Conservation (phyloP, 2,888 invertebrate species). For the Peribatodes rhomboidaria region DNA sequence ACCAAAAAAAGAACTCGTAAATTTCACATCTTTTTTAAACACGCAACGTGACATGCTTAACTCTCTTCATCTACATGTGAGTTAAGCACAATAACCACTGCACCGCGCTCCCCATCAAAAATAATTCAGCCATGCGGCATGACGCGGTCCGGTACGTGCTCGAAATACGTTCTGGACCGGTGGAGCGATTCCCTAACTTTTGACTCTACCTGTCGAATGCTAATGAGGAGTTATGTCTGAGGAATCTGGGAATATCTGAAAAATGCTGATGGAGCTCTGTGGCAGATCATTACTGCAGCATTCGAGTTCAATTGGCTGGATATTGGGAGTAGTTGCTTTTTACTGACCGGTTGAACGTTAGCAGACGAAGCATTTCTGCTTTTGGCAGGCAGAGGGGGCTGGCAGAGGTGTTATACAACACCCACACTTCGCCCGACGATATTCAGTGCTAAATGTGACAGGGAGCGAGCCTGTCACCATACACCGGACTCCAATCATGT, state of each 20-base stretch:
- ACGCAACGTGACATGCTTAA: too few relatives aligned
- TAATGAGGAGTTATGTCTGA: constrained; percentile 65
- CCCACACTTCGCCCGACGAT: too few relatives aligned
- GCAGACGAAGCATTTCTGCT: too few relatives aligned
- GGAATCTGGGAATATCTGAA: constrained; percentile 35
- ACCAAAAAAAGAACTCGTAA: too few relatives aligned
- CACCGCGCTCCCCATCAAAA: constrained; percentile 25
- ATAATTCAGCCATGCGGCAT: constrained; percentile 54
- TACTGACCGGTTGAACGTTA: too few relatives aligned
- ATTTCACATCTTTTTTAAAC: too few relatives aligned
- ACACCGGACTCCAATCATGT: too few relatives aligned
- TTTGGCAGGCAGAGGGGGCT: too few relatives aligned
- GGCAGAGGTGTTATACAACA: too few relatives aligned
- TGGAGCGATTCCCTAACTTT: constrained; percentile 68
- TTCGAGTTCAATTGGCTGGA: not conserved
- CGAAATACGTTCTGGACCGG: constrained; percentile 60
- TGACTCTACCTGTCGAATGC: constrained; percentile 71
- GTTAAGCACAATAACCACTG: constrained; percentile 19
- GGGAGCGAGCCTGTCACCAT: too few relatives aligned
- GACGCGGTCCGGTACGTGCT: constrained; percentile 66
- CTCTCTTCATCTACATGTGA: too few relatives aligned
- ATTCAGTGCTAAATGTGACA: too few relatives aligned
- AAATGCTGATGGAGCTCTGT: constrained; percentile 23
- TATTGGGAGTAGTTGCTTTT: not conserved
- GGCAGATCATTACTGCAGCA: constrained; percentile 15